phyloP scores from a whole-genome alignment of 2,797 vertebrate genomes.

The Manis crassicaudata region DNA sequence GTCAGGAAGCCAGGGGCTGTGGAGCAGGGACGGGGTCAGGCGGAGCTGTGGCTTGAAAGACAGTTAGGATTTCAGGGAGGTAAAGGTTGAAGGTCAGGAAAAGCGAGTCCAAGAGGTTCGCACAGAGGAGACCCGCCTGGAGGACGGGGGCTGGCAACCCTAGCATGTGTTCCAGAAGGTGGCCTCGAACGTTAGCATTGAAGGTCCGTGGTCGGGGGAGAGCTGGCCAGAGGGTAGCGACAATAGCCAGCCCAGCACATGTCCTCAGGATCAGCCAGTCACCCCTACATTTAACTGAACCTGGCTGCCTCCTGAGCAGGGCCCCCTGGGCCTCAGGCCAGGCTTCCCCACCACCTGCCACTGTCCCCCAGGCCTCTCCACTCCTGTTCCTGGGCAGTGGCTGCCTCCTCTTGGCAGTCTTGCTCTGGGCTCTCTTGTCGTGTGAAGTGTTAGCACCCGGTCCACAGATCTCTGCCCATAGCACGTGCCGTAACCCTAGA shows the following conservation, averaged over 20 bases:
- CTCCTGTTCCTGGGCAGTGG: not conserved
- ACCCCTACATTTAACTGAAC: not conserved
- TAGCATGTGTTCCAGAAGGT: not conserved
- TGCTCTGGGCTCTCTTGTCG: not conserved
- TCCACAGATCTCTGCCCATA: not conserved
- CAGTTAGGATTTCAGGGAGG: not conserved
- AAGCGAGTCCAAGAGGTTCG: not conserved
- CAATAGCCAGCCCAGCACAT: fast-evolving
- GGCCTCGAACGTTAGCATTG: not conserved
- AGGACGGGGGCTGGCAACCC: not conserved
- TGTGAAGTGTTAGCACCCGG: fast-evolving
- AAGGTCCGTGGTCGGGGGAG: not conserved
- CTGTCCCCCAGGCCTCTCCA: not conserved
- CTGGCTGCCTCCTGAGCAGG: not conserved
- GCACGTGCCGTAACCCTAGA: fast-evolving
- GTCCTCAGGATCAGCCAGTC: not conserved
- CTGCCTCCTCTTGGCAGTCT: not conserved
- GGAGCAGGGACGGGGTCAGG: fast-evolving
- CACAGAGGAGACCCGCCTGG: not conserved
- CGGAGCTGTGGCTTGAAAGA: not conserved
- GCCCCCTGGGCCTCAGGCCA: not conserved
- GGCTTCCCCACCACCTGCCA: not conserved
- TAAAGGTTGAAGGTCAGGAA: not conserved
- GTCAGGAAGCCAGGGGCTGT: not conserved
- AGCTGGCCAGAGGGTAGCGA: not conserved